phyloP scores from a whole-genome alignment of 1,140 invertebrate genomes.

The Trichonephila inaurata region DNA sequence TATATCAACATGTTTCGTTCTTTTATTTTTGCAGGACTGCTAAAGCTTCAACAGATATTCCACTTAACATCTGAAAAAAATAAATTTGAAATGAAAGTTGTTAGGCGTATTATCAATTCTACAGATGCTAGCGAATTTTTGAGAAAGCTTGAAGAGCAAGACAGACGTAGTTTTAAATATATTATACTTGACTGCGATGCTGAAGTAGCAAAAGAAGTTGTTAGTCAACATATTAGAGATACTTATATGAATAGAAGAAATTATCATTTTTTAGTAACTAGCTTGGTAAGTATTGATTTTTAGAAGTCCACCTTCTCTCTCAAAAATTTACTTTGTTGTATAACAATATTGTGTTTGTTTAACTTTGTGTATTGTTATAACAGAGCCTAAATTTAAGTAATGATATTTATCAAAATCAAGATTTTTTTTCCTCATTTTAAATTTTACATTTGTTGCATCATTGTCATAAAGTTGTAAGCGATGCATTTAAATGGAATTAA shows the following conservation, averaged over 20 bases:
- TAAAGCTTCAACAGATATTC: constrained; percentile 94
- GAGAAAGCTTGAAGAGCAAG: constrained; percentile 79
- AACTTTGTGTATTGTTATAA: too few relatives aligned
- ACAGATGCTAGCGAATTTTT: constrained; percentile 81
- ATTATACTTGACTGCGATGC: constrained; percentile 92
- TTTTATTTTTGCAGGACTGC: constrained; percentile 85
- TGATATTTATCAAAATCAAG: too few relatives aligned
- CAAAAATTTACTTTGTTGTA: too few relatives aligned
- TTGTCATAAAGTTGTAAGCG: too few relatives aligned
- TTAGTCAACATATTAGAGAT: constrained; percentile 91
- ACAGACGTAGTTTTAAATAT: constrained; percentile 85
- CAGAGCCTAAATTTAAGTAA: too few relatives aligned
- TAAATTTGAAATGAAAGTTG: constrained; percentile 88
- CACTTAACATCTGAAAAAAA: constrained; percentile 86
- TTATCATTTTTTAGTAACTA: constrained; percentile 94
- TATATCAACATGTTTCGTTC: background rate
- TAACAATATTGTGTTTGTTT: too few relatives aligned
- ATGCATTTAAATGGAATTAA: too few relatives aligned
- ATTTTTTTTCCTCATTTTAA: too few relatives aligned
- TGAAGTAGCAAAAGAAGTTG: constrained; percentile 91
- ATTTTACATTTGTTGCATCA: too few relatives aligned
- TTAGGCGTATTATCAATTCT: constrained; percentile 80
- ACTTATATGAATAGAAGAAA: constrained; percentile 91
- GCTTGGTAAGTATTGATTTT: constrained; percentile 86
- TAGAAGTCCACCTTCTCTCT: too few relatives aligned